Evolutionary conservation across 2,113 vertebrate genomes (phyloP).

Genomic region (Trogon surrucura): DNA sequence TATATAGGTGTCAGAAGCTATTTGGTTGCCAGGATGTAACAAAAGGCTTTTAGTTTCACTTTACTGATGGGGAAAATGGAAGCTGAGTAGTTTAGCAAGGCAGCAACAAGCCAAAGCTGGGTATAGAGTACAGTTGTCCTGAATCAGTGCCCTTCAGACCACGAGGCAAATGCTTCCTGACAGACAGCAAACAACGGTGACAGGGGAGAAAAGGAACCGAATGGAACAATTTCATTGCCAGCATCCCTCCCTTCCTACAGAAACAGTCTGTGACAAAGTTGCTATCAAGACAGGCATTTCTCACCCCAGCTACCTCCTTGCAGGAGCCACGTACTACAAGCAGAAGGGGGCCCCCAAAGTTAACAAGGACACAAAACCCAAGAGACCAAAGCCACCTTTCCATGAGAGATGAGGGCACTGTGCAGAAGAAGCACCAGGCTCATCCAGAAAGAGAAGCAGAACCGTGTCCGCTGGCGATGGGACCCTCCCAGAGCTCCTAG

Average conservation of each 20-base stretch:
- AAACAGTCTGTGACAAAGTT: background rate
- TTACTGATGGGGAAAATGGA: slow-evolving; percentile 28
- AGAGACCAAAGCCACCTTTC: background rate
- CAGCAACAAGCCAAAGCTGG: background rate
- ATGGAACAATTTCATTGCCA: background rate
- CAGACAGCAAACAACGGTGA: background rate
- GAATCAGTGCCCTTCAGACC: background rate
- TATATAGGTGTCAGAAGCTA: background rate
- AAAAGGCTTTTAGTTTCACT: slow-evolving; percentile 35
- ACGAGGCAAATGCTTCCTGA: background rate
- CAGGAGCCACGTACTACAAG: fast-evolving
- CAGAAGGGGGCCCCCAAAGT: background rate
- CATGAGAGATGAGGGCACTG: background rate
- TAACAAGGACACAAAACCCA: background rate
- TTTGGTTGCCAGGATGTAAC: background rate
- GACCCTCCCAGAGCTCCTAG: background rate
- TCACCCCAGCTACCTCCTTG: background rate
- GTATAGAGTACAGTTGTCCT: background rate
- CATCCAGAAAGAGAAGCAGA: background rate
- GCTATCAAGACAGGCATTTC: background rate
- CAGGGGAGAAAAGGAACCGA: background rate
- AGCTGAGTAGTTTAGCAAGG: background rate
- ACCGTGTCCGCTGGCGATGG: background rate
- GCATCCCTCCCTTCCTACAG: background rate
- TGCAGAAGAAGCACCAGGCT: background rate